Percentiles rank a stretch among this genome's conserved stretches.
Conservation (phyloP, 2,113 vertebrate species). For the Chinchilla lanigera region DNA sequence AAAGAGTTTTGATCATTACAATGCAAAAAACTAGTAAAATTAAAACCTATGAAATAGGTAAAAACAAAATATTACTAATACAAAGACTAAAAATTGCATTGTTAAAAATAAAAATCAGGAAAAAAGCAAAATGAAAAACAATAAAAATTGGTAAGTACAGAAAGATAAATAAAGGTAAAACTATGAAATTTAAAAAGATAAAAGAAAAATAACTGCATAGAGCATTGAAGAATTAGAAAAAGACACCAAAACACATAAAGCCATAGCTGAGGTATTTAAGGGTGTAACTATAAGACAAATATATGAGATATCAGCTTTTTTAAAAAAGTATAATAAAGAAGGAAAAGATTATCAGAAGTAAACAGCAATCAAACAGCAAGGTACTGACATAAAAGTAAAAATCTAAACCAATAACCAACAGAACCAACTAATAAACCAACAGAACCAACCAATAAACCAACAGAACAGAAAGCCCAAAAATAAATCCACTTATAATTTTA, state of each 20-base stretch:
- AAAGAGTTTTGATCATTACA: neutral
- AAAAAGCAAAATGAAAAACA: neutral
- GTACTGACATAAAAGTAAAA: neutral
- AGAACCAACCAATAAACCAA: neutral
- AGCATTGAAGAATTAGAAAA: constrained; percentile 34
- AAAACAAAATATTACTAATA: constrained; percentile 24
- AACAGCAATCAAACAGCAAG: neutral
- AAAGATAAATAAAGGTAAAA: constrained; percentile 36
- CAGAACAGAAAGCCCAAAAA: neutral
- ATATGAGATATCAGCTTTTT: neutral
- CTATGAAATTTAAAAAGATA: neutral
- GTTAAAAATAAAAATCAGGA: constrained; percentile 29
- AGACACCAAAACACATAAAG: neutral
- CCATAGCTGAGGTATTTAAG: neutral
- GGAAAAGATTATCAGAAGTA: neutral
- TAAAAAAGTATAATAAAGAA: constrained; percentile 5
- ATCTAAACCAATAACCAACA: neutral
- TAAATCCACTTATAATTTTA: neutral
- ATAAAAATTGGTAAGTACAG: constrained; percentile 11
- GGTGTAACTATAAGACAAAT: neutral
- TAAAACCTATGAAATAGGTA: neutral
- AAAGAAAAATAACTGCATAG: neutral
- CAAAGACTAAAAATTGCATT: neutral
- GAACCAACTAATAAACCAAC: neutral
- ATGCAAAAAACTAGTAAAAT: constrained; percentile 10